A percentile compares a stretch with the other conserved stretches of the same genome.
These are phyloP conservation scores for Origma solitaria DNA, from an alignment of 2,113 vertebrate species.

Conservation along the genomic window DNA sequence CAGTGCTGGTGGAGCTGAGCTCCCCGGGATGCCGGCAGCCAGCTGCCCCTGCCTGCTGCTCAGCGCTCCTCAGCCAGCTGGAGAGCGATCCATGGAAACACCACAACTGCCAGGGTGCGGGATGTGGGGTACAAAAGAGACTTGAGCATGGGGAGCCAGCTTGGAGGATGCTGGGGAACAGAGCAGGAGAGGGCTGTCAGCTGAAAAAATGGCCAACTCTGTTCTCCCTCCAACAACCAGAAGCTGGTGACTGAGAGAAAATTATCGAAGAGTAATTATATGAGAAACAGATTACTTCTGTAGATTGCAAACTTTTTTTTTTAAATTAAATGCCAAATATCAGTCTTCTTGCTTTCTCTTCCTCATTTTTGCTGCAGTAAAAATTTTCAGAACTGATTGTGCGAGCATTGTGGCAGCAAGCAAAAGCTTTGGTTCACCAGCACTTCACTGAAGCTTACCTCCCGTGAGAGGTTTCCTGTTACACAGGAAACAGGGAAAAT, in stretches of 20 bases:
- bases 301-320: not conserved
- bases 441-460: not conserved
- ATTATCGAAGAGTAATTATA: not conserved
- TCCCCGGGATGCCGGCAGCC: accelerated
- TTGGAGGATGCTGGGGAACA: not conserved
- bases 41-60: not conserved
- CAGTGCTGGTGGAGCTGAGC: not conserved
- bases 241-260: not conserved
- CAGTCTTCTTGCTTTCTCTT: not conserved
- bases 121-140: accelerated
- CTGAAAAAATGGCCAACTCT: not conserved
- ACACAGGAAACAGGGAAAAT: not conserved
- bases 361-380: not conserved
- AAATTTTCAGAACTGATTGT: not conserved
- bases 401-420: not conserved
- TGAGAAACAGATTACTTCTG: not conserved
- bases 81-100: not conserved
- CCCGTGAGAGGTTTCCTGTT: not conserved
- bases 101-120: not conserved
- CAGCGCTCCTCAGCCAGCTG: not conserved
- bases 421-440: not conserved
- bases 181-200: not conserved
- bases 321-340: not conserved
- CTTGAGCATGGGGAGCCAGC: not conserved
- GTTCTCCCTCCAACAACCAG: not conserved